A percentile compares a stretch with the other conserved stretches of the same genome.
Evolutionary conservation across 2,113 vertebrate genomes (phyloP).

Genomic region (Progne subis): DNA sequence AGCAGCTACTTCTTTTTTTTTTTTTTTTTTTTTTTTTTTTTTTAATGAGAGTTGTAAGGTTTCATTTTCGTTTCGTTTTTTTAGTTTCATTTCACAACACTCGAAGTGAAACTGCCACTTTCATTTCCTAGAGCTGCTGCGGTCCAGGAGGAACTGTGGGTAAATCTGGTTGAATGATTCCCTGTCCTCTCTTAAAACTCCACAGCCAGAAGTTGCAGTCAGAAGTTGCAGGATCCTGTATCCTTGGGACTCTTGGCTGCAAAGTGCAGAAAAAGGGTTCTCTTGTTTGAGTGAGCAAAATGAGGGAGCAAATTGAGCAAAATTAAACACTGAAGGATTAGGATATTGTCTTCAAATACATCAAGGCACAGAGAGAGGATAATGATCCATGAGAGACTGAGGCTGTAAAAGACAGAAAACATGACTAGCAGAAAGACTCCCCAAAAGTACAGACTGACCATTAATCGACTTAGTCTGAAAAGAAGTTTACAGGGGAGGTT

Average conservation of each 20-base stretch:
- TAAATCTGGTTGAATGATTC: background rate
- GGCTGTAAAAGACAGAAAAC: background rate
- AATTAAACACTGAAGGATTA: background rate
- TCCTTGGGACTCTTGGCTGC: background rate
- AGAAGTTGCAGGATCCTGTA: background rate
- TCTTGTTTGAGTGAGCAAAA: background rate
- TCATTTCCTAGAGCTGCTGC: background rate
- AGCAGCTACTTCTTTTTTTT: background rate
- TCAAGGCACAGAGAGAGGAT: background rate
- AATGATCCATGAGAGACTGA: background rate
- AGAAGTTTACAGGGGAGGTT: background rate
- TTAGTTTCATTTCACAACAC: background rate
- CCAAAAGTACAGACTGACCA: background rate
- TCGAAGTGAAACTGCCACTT: background rate
- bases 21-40: background rate
- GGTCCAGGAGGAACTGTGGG: background rate
- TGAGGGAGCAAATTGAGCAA: background rate
- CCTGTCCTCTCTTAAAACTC: background rate
- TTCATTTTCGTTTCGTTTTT: background rate
- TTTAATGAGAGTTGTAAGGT: fast-evolving
- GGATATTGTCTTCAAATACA: background rate
- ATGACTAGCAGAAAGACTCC: background rate
- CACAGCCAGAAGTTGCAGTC: background rate
- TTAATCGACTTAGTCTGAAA: background rate
- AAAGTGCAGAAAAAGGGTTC: background rate